Evolutionary conservation across 2,888 invertebrate genomes (phyloP).

Genomic region (Catocala sponsa): DNA sequence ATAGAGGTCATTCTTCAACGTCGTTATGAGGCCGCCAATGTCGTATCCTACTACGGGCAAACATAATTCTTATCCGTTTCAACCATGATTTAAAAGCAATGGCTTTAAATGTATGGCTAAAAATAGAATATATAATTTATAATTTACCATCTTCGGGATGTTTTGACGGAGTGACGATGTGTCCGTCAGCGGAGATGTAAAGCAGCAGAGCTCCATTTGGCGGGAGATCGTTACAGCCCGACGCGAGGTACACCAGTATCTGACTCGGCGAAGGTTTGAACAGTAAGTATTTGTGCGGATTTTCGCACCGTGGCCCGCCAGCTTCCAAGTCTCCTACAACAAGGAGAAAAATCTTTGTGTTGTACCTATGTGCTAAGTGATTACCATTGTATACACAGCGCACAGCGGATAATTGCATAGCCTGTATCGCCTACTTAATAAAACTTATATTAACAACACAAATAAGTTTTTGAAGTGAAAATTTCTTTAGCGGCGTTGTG

Average conservation of each 20-base stretch:
- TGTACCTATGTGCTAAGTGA: background rate
- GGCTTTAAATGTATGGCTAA: no score
- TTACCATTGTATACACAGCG: no score
- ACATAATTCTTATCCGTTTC: background rate
- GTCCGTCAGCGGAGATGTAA: slow-evolving; percentile 97
- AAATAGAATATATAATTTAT: background rate
- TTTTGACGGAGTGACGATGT: slow-evolving; percentile 92
- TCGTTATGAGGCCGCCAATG: slow-evolving; percentile 96
- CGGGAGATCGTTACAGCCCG: slow-evolving; percentile 97
- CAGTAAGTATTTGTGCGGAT: slow-evolving; percentile 98
- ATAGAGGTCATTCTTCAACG: slow-evolving; percentile 93
- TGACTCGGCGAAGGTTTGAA: slow-evolving; percentile 98
- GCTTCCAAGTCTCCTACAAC: slow-evolving; percentile 49
- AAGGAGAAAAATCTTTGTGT: slow-evolving; percentile 14
- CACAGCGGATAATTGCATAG: no score
- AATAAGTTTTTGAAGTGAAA: no score
- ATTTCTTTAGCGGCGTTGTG: no score
- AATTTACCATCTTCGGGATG: slow-evolving; percentile 96
- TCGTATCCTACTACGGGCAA: slow-evolving; percentile 93
- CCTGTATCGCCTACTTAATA: no score
- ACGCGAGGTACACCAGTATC: slow-evolving; percentile 96
- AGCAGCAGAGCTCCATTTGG: slow-evolving; percentile 96
- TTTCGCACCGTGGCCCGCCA: slow-evolving; percentile 66
- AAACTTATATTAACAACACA: no score
- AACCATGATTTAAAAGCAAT: background rate